Evolutionary conservation across 2,888 invertebrate species (phyloP), one percentile per base, ranked within the genome.

Genomic region (Ectemnius continuus): DNA sequence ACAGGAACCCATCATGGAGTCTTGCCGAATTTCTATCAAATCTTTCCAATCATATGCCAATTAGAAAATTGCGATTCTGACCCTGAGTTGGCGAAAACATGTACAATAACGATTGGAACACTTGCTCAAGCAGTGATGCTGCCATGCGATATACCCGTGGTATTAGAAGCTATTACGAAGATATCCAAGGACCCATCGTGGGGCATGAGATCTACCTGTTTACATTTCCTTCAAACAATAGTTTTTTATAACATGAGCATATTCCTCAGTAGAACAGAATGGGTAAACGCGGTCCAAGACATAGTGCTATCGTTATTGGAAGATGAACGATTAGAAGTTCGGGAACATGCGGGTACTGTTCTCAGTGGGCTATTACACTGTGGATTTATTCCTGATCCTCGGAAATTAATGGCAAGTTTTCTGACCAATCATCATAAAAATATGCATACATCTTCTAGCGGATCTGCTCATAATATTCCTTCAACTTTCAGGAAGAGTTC

Each of bases 281-380:
- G 93, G 92, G 92, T 94, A 0, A 87, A 88, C n/a, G 89, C 91
- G 67, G 93, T 94, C 0, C 93, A 94, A 89, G 91, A 93, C 6
- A 92, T 96, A 80, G 94, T 97, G 11, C 89, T 97, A 63, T 91
- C 91, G 61, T 91, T 96, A 14, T 91, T 97, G 89, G 93, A 94
- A 80, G 96, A 97, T 88, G 91, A 93, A 14, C 92, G 95, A 79
- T 92, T 96, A 0, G 96, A 97, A 92, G 98, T 98, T 13, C 93
- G 98, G 68, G 95, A 96, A 88, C 94, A 94, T 80, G 97, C 98
- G 2, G 94, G 96, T 0, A 94, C 95, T 85, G 95, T 97, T 13
- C 92, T 98, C 13, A 95, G 97, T 65, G 97, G 97, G 4, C 92
- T 98, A 71, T 92, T 98, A 87, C 98, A 97, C 90, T 97, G 97